A percentile compares a stretch with the other conserved stretches of the same genome.
Evolutionary conservation across 2,113 vertebrate genomes (phyloP).

Genomic region (Oncorhynchus clarkii): DNA sequence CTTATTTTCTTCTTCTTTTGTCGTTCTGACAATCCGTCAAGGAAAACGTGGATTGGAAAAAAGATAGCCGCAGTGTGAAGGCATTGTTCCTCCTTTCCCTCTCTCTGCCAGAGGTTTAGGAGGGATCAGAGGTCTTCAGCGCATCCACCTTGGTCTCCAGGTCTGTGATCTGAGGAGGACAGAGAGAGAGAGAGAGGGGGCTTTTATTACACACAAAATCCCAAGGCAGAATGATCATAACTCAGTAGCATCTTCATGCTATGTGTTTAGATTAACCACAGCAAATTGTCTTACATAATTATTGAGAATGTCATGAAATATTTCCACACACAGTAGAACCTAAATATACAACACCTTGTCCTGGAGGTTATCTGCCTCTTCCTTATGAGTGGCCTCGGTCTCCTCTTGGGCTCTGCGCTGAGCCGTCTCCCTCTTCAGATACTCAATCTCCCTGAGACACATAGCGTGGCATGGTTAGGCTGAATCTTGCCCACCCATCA

Average conservation of each 20-base stretch:
- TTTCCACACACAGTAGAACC: too few species aligned
- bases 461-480: not conserved
- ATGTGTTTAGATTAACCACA: too few species aligned
- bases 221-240: not conserved
- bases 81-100: not conserved
- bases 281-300: too few species aligned
- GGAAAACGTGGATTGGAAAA: not conserved
- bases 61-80: not conserved
- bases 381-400: conserved; percentile 80
- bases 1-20: not conserved
- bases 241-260: not conserved
- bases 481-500: not conserved
- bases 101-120: conserved; percentile 66
- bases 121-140: conserved; percentile 83
- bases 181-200: not conserved
- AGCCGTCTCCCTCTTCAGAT: conserved; percentile 85
- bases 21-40: not conserved
- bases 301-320: not conserved
- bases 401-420: conserved; percentile 84
- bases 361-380: conserved; percentile 83
- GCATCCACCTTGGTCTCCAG: conserved; percentile 89
- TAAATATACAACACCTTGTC: conserved; percentile 67
- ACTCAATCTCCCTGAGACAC: conserved; percentile 81
- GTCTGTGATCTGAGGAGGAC: conserved; percentile 74
- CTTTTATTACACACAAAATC: not conserved